Evolutionary conservation across 2,113 vertebrate species (phyloP), one percentile per base, ranked within the genome.

Genomic region (Tetraodon nigroviridis): DNA sequence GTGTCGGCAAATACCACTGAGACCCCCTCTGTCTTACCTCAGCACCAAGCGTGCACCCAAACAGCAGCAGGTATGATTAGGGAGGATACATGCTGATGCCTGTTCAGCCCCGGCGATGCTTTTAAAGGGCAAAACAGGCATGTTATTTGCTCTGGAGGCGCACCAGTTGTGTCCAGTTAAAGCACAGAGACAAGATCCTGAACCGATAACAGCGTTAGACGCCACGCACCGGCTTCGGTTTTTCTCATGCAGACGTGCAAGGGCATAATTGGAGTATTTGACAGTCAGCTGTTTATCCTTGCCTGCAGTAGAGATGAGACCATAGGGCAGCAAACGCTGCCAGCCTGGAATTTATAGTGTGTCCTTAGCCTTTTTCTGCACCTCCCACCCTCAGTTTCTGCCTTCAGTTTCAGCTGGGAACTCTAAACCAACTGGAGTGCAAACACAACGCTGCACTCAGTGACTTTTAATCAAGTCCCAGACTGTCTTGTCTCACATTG

Each of bases 1-100:
- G 49, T 71, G 82, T 81, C 82, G 79, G 76, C 78, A 73, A 76
- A 86, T 76, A 56, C 46, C 59, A 68, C 57, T 18, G 50, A 82
- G 74, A 71, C 70, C 49, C 49, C 27, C 11, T 72, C 73, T 55
- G 22, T 71, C 69, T 55, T 52, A 67, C 56, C 59, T 83, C 80
- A 79, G 82, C 67, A 79, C 62, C 65, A 70, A 65, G 75, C 69
- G 1, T 7, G 64, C 69, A 76, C 67, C 75, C 76, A 84, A 88
- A 85, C 79, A 78, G 22, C 67, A 47, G 57, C 51, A 61, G 59
- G 62, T 78, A 52, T 1, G 45, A 74, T 60, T 55, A 50, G 40
- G 16, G n/a, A 4, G 1, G 24, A 11, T 44, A n/a, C 5, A 8
- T 37, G 45, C 32, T 37, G 8, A 37, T 27, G 24, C 24, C 5